phyloP scores from a whole-genome alignment of 2,888 invertebrate genomes.

The Bombylius discolor region DNA sequence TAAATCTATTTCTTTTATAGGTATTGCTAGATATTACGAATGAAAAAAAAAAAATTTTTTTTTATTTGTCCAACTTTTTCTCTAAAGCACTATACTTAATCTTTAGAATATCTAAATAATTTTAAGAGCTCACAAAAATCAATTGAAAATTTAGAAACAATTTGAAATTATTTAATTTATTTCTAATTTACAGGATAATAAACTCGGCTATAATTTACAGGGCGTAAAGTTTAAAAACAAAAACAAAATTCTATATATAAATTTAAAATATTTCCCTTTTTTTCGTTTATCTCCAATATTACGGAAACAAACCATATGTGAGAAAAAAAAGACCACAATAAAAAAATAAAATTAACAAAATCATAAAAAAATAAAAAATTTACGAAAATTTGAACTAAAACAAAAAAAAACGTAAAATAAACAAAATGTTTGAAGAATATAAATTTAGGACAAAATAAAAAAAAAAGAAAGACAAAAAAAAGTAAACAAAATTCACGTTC shows the following conservation, averaged over 20 bases:
- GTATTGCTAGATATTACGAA: too few species aligned
- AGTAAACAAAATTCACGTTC: constrained; percentile 20
- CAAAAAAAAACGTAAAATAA: not conserved
- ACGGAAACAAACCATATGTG: constrained; percentile 27
- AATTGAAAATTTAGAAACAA: not conserved
- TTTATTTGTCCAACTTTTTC: too few species aligned
- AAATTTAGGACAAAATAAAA: constrained; percentile 11
- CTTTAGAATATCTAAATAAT: too few species aligned
- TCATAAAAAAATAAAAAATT: constrained; percentile 2
- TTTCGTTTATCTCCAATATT: constrained; percentile 15
- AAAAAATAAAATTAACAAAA: constrained; percentile 26
- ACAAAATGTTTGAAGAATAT: constrained; percentile 10
- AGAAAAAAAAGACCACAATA: constrained; percentile 26
- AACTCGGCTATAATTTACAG: not conserved
- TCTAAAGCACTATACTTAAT: too few species aligned
- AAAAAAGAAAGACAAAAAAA: constrained; percentile 1
- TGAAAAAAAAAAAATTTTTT: too few species aligned
- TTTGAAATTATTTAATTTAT: constrained; percentile 12
- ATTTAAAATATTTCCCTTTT: not conserved
- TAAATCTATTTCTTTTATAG: too few species aligned
- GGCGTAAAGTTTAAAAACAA: not conserved
- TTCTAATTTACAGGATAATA: constrained; percentile 14
- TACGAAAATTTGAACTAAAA: constrained; percentile 22
- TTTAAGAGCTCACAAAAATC: not conserved
- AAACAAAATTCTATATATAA: not conserved